phyloP scores from a whole-genome alignment of 2,113 vertebrate species.

The Laticauda laticaudata region DNA sequence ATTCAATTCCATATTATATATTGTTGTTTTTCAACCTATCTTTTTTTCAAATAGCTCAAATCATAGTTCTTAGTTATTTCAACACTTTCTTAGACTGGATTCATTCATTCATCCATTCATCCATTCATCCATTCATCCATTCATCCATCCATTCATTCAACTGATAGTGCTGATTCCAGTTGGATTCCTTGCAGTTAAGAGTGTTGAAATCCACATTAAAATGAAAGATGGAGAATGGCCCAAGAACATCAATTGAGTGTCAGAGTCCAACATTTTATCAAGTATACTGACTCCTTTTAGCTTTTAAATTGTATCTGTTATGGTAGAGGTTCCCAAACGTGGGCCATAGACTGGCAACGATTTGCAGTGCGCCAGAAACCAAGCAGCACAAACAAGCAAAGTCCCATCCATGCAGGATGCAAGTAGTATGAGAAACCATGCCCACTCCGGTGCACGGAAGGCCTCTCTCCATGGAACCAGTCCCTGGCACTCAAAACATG shows the following conservation, averaged over 20 bases:
- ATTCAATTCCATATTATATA: not conserved
- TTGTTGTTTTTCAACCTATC: not conserved
- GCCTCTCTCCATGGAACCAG: not conserved
- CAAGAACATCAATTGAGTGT: not conserved
- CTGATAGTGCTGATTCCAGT: not conserved
- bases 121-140: not conserved
- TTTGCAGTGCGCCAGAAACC: not conserved
- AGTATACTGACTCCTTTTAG: not conserved
- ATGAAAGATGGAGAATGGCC: not conserved
- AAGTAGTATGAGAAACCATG: fast-evolving
- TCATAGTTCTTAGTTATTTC: not conserved
- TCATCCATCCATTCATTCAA: not conserved
- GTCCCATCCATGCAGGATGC: not conserved
- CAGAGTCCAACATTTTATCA: not conserved
- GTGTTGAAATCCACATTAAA: not conserved
- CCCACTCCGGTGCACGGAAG: not conserved
- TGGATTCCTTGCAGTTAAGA: not conserved
- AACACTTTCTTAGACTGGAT: not conserved
- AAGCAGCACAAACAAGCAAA: not conserved
- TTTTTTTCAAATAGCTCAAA: not conserved
- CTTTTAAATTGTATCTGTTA: not conserved
- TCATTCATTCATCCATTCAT: not conserved
- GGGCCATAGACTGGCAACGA: not conserved
- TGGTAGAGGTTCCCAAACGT: not conserved
- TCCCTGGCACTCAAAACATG: not conserved